A percentile compares a stretch with the other conserved stretches of the same genome.
These are phyloP conservation scores for Ciconia stormi DNA, from an alignment of 2,113 vertebrate species.

Conservation along the genomic window DNA sequence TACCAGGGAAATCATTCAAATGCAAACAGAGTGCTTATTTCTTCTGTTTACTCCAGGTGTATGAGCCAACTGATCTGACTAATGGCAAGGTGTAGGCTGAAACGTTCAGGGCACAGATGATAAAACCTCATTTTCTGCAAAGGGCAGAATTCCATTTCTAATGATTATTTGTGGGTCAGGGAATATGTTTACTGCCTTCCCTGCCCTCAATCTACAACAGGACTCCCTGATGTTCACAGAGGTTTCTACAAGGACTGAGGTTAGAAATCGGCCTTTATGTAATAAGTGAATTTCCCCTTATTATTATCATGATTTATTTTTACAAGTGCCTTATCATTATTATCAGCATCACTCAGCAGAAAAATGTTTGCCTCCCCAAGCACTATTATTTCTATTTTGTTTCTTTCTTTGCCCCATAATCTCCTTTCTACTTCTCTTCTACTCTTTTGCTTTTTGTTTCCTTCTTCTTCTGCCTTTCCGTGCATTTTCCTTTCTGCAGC, in stretches of 20 bases:
- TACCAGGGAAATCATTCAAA: slow-evolving; percentile 60
- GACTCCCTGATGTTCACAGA: background rate
- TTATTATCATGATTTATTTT: slow-evolving; percentile 41
- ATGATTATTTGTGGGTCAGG: slow-evolving; percentile 49
- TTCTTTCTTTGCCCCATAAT: background rate
- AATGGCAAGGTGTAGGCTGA: slow-evolving; percentile 50
- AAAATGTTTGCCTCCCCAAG: slow-evolving; percentile 23
- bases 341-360: slow-evolving; percentile 20
- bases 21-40: slow-evolving; percentile 59
- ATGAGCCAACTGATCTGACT: slow-evolving; percentile 42
- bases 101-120: slow-evolving; percentile 43
- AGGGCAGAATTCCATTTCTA: slow-evolving; percentile 57
- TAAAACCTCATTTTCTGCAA: slow-evolving; percentile 56
- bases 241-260: background rate
- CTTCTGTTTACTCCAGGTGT: slow-evolving; percentile 42
- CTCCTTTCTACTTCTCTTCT: background rate
- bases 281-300: slow-evolving; percentile 1
- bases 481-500: background rate
- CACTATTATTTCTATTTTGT: background rate
- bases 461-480: background rate
- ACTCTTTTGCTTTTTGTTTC: background rate
- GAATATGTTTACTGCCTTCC: slow-evolving; percentile 43
- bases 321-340: slow-evolving; percentile 11
- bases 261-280: slow-evolving; percentile 1
- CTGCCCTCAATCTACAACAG: background rate